These are phyloP conservation scores for Pogonocichla stellata DNA, from an alignment of 2,113 vertebrate species.

Conservation along the genomic window DNA sequence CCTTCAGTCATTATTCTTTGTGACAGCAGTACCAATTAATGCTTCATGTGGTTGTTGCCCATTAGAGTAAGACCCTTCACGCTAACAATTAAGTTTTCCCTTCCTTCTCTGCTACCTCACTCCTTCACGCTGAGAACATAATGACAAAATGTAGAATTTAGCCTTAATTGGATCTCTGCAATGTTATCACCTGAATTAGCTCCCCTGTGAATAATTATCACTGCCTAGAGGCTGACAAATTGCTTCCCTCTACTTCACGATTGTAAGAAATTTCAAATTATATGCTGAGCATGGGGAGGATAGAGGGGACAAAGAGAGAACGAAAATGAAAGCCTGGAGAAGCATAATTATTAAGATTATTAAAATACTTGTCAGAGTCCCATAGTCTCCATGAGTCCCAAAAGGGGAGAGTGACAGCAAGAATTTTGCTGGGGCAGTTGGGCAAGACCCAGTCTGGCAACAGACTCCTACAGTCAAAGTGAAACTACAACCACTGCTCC, in stretches of 20 bases:
- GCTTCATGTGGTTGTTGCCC: background rate
- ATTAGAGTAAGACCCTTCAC: background rate
- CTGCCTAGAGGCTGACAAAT: constrained; percentile 54
- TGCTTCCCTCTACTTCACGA: constrained; percentile 35
- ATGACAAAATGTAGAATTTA: constrained; percentile 50
- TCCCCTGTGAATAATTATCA: constrained; percentile 58
- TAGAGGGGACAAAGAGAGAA: background rate
- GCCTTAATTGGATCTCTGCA: constrained; percentile 65
- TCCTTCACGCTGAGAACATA: background rate
- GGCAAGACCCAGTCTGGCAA: background rate
- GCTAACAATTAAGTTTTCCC: background rate
- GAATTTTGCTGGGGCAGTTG: background rate
- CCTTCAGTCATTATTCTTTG: background rate
- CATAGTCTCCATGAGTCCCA: background rate
- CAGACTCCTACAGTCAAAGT: background rate
- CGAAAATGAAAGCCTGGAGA: background rate
- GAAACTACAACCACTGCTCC: background rate
- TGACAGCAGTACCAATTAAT: background rate
- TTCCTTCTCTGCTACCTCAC: background rate
- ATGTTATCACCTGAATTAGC: constrained; percentile 63
- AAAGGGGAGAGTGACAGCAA: background rate
- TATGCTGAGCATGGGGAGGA: background rate
- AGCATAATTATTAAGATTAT: background rate
- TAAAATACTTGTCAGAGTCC: background rate
- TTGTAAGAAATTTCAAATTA: constrained; percentile 36